A percentile compares a stretch with the other conserved stretches of the same genome.
Conservation (phyloP, 1,140 invertebrate species). For the Brachionus rubens region DNA sequence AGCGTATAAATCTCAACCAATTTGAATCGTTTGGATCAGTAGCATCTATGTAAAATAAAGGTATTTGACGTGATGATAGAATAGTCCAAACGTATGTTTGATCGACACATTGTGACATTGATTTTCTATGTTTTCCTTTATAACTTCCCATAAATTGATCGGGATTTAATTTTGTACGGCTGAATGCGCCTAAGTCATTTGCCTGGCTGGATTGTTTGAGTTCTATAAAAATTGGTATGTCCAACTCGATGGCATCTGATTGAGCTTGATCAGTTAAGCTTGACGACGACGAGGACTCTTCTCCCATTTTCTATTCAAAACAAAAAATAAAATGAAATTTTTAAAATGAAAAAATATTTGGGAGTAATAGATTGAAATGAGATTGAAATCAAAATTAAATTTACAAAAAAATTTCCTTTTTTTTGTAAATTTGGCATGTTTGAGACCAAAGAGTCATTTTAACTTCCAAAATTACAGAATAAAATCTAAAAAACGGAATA, state of each 20-base stretch:
- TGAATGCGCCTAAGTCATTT: constrained; percentile 15
- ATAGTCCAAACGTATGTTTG: constrained; percentile 41
- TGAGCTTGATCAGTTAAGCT: not conserved
- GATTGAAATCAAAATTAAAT: too few species aligned
- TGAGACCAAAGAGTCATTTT: too few species aligned
- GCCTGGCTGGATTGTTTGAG: not conserved
- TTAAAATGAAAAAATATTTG: too few species aligned
- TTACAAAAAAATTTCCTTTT: too few species aligned
- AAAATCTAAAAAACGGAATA: too few species aligned
- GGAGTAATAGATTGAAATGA: too few species aligned
- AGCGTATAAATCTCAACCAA: constrained; percentile 49
- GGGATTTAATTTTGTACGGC: not conserved
- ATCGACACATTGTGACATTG: constrained; percentile 23
- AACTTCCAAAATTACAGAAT: too few species aligned
- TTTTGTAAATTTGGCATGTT: too few species aligned
- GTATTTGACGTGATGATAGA: constrained; percentile 17
- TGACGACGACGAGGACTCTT: not conserved
- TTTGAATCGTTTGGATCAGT: constrained; percentile 47
- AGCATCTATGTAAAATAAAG: constrained; percentile 49
- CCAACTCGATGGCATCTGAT: not conserved
- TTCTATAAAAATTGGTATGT: constrained; percentile 34
- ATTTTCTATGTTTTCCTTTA: constrained; percentile 26
- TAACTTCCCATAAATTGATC: constrained; percentile 38
- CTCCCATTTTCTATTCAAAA: not conserved
- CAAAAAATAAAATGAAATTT: too few species aligned